Conservation (phyloP, 2,888 invertebrate genomes). For the Gymnoscelis rufifasciata region DNA sequence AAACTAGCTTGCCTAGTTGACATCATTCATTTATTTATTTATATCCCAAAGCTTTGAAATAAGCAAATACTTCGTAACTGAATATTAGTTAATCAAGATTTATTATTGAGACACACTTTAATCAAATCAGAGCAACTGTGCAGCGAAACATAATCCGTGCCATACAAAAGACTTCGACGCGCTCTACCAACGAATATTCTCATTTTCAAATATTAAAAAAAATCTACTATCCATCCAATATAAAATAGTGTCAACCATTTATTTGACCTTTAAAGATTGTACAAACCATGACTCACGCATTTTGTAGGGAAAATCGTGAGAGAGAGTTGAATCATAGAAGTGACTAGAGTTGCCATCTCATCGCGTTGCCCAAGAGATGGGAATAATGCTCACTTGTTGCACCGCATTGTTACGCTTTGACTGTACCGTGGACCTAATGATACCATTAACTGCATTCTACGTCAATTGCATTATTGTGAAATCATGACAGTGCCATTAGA, state of each 20-base stretch:
- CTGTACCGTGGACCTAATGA: constrained; percentile 29
- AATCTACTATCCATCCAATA: too few species aligned
- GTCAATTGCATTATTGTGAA: constrained; percentile 27
- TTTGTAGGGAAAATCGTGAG: constrained; percentile 36
- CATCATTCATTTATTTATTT: too few species aligned
- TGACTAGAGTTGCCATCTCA: constrained; percentile 36
- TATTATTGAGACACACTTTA: too few species aligned
- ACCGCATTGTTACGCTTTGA: constrained; percentile 38
- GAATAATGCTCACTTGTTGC: constrained; percentile 21
- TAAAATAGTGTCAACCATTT: too few species aligned
- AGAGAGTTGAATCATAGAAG: constrained; percentile 36
- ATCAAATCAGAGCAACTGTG: background rate
- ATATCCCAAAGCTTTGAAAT: too few species aligned
- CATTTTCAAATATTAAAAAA: too few species aligned
- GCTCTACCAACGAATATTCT: too few species aligned
- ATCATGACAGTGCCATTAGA: constrained; percentile 8
- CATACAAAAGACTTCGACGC: constrained; percentile 19
- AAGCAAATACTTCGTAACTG: too few species aligned
- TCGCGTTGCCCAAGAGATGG: constrained; percentile 37
- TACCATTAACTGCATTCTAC: constrained; percentile 31
- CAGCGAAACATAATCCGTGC: background rate
- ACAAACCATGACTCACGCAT: constrained; percentile 15
- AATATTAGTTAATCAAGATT: too few species aligned
- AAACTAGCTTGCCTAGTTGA: too few species aligned
- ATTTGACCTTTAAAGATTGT: background rate